Evolutionary conservation across 2,113 vertebrate species (phyloP).

Genomic region (Gymnogyps californianus): DNA sequence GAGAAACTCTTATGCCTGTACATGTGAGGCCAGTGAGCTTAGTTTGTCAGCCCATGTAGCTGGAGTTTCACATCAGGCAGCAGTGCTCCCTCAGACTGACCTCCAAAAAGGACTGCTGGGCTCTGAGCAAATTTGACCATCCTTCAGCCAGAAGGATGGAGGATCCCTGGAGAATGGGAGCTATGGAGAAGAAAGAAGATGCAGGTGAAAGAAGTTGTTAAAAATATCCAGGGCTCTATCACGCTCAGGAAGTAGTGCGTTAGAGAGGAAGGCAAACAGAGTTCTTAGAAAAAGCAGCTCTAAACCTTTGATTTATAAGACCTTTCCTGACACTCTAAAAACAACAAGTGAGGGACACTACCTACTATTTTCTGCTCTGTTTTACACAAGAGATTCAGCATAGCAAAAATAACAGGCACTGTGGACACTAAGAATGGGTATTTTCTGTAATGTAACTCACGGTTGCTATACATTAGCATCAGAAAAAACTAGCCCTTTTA

Average conservation of each 20-base stretch:
- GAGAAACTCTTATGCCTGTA: not conserved
- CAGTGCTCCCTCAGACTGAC: not conserved
- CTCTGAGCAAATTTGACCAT: not conserved
- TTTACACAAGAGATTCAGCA: not conserved
- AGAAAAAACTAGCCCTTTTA: not conserved
- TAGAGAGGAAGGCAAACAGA: not conserved
- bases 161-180: not conserved
- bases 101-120: not conserved
- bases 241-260: not conserved
- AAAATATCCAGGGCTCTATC: not conserved
- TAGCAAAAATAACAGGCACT: not conserved
- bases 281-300: not conserved
- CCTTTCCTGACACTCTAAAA: not conserved
- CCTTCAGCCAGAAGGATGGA: not conserved
- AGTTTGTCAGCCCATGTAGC: not conserved
- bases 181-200: not conserved
- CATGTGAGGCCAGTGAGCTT: not conserved
- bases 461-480: not conserved
- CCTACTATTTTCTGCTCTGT: not conserved
- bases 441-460: not conserved
- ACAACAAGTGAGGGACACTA: not conserved
- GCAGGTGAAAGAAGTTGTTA: not conserved
- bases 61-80: not conserved
- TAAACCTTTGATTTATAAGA: not conserved
- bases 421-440: not conserved